Evolutionary conservation across 2,888 invertebrate species (phyloP), one percentile per base, ranked within the genome.

Genomic region (Formica aserva): DNA sequence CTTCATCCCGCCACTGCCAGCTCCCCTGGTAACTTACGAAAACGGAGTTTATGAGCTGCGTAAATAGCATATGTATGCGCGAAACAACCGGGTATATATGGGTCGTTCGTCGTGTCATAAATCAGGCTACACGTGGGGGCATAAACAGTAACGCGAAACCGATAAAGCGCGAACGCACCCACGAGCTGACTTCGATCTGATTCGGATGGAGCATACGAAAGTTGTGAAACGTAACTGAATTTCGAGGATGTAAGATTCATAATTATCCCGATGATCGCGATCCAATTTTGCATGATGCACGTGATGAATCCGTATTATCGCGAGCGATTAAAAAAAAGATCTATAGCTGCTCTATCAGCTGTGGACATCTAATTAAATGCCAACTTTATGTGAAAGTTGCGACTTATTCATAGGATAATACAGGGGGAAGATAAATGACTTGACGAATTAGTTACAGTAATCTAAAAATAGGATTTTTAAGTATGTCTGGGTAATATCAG

Each of bases 1-100:
- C 48, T 35, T 67, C 11, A 6, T 13, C 29, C 55, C 35, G 22
- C 52, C 26, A 11, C 13, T 67, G 18, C 26, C 4, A 29, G 48
- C 26, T 32, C 15, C 18, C 45, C n/a, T n/a, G 22, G 15, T 63
- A 63, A 75, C 45, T 41, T 35, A 63, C 41, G 41, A 15, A 41
- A 41, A 60, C 57, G 60, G 72, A 72, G 60, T 72, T 80, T 80
- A 80, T 80, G 78, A 80, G 35, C 72, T 80, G 78, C 78, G 72
- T 80, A 80, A 72, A 60, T 60, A 72, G 72, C 63, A 18, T 60
- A 26, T 72, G 32, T 60, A 45, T 72, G 45, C 57, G 29, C 72
- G 60, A 32, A 45, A 62, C 78, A 71, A 60, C 32, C n/a, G 2
- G 41, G 18, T 60, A 22, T 32, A 22, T 22, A n/a, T 22, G 6